Evolutionary conservation across 2,797 vertebrate species (phyloP).

Genomic region (Tokudaia tokunoshimensis): DNA sequence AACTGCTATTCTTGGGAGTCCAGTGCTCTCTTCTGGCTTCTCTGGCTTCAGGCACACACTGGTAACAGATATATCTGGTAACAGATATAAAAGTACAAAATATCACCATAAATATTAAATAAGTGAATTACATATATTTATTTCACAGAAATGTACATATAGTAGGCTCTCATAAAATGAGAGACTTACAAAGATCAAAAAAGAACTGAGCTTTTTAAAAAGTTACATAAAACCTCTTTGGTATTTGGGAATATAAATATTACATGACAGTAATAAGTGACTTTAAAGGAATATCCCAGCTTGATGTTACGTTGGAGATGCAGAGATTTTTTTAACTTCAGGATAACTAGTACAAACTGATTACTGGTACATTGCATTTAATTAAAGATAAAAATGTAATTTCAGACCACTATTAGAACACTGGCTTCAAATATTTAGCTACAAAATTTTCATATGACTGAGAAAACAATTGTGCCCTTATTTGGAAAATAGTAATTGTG

Average conservation of each 20-base stretch:
- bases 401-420: neutral
- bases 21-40: neutral
- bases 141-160: neutral
- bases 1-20: neutral
- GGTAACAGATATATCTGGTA: no score
- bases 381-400: slow-evolving; percentile 6
- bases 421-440: neutral
- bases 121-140: neutral
- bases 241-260: neutral
- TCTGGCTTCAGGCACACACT: neutral
- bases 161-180: neutral
- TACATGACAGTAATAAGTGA: neutral
- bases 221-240: neutral
- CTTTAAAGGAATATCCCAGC: neutral
- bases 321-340: neutral
- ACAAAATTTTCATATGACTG: neutral
- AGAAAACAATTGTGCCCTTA: neutral
- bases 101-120: neutral
- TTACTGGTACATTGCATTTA: neutral
- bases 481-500: neutral
- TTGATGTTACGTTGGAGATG: neutral
- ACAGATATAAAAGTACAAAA: neutral
- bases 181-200: neutral
- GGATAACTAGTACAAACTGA: neutral
- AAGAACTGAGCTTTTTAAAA: neutral